phyloP scores from a whole-genome alignment of 2,888 invertebrate genomes.

The Brenthis daphne region DNA sequence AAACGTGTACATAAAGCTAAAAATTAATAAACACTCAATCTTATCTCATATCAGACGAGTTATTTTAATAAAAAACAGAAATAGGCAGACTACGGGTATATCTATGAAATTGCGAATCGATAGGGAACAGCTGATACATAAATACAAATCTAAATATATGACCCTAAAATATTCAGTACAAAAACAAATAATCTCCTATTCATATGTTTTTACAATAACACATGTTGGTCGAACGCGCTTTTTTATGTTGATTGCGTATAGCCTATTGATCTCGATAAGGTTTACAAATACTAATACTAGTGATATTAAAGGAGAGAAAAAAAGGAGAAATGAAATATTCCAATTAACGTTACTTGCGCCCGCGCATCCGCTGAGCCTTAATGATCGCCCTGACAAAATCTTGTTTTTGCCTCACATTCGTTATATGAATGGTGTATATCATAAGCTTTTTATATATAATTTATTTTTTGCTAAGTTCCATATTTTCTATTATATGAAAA shows the following conservation, averaged over 20 bases:
- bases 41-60: not conserved
- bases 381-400: conserved; percentile 72
- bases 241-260: conserved; percentile 15
- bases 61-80: not conserved
- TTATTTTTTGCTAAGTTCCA: not conserved
- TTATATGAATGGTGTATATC: conserved; percentile 44
- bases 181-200: conserved; percentile 15
- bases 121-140: conserved; percentile 21
- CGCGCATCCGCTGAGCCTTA: conserved; percentile 67
- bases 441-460: conserved; percentile 22
- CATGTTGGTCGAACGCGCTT: conserved; percentile 24
- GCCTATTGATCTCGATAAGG: conserved; percentile 30
- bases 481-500: not conserved
- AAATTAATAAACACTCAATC: no score
- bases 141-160: conserved; percentile 19
- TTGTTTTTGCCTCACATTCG: conserved; percentile 53
- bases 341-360: conserved; percentile 67
- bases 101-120: conserved; percentile 9
- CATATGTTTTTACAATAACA: conserved; percentile 28
- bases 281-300: conserved; percentile 12
- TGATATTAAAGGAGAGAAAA: conserved; percentile 45
- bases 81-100: not conserved
- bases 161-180: conserved; percentile 7
- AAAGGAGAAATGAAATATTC: conserved; percentile 62
- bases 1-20: no score